phyloP scores from a whole-genome alignment of 2,797 vertebrate species.

The Natrix natrix region DNA sequence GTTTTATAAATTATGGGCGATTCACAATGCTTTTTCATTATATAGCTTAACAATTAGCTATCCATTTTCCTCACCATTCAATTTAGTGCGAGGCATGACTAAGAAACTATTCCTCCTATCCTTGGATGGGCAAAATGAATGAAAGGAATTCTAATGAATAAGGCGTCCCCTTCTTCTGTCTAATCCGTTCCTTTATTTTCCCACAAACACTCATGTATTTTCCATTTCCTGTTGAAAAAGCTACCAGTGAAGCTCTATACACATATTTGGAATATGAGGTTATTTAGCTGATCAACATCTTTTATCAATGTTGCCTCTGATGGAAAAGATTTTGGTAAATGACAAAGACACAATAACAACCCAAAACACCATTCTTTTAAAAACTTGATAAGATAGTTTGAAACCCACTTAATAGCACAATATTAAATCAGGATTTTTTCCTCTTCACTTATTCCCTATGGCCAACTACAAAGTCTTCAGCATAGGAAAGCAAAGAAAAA shows the following conservation, averaged over 20 bases:
- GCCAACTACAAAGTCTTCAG: neutral
- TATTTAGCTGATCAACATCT: constrained; percentile 64
- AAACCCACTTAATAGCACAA: neutral
- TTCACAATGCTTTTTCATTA: constrained; percentile 17
- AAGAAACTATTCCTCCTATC: constrained; percentile 24
- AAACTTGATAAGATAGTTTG: neutral
- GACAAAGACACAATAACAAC: constrained; percentile 18
- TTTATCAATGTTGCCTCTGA: constrained; percentile 49
- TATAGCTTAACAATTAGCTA: neutral
- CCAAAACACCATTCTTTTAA: constrained; percentile 4
- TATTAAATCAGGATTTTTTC: neutral
- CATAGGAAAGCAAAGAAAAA: constrained; percentile 3
- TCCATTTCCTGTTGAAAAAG: constrained; percentile 51
- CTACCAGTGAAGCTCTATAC: constrained; percentile 35
- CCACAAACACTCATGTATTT: constrained; percentile 22
- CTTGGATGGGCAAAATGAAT: constrained; percentile 35
- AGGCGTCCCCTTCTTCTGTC: constrained; percentile 30
- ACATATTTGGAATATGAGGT: constrained; percentile 67
- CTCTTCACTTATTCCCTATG: neutral
- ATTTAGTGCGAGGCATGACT: constrained; percentile 33
- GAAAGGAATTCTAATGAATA: constrained; percentile 1
- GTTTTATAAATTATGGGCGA: constrained; percentile 15
- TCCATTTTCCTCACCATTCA: neutral
- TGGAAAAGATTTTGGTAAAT: constrained; percentile 28
- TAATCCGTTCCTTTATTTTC: constrained; percentile 1